phyloP scores from a whole-genome alignment of 1,140 invertebrate species.

The Nephila pilipes region DNA sequence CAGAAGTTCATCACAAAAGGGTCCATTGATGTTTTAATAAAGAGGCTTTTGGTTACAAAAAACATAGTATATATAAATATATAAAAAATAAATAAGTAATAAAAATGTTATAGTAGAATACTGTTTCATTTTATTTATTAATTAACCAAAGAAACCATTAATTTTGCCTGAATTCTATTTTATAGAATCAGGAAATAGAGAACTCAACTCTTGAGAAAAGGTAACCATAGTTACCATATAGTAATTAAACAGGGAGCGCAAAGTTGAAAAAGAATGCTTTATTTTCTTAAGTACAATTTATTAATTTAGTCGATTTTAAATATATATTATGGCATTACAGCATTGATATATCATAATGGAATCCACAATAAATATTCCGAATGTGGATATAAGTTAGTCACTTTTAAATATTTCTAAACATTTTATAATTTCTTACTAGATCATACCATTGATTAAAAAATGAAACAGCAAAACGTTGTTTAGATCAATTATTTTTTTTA shows the following conservation, averaged over 20 bases:
- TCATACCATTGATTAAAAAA: background rate
- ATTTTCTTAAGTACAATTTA: background rate
- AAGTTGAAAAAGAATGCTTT: background rate
- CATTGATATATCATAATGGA: background rate
- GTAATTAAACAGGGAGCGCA: background rate
- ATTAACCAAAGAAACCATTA: no score
- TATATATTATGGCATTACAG: background rate
- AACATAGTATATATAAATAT: no score
- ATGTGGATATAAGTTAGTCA: slow-evolving; percentile 17
- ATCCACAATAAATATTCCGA: background rate
- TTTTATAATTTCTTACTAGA: no score
- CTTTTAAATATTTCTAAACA: background rate
- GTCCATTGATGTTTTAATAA: no score
- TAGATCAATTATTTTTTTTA: no score
- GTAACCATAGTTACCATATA: background rate
- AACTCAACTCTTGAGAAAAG: background rate
- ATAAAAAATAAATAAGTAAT: no score
- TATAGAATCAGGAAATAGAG: background rate
- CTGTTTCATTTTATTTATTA: no score
- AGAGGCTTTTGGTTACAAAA: no score
- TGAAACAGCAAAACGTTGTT: background rate
- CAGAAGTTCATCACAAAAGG: no score
- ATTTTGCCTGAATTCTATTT: no score
- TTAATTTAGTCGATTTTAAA: background rate
- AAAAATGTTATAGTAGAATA: no score